Percentiles rank a stretch among this genome's conserved stretches.
Evolutionary conservation across 2,888 invertebrate species (phyloP).

Genomic region (Bruchidius siliquastri): DNA sequence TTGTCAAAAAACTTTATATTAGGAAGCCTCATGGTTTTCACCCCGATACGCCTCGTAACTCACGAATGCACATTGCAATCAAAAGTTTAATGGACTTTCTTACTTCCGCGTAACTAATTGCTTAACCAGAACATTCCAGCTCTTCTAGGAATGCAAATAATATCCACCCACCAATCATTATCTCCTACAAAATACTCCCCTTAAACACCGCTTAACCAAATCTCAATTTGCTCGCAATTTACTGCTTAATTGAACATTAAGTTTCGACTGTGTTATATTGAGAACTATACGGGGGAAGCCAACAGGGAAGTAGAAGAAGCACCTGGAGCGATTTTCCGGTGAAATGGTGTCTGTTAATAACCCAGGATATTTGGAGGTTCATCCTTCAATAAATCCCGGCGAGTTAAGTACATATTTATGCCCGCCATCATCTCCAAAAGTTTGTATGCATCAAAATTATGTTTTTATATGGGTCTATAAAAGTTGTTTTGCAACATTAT

Average conservation of each 20-base stretch:
- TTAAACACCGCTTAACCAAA: neutral
- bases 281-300: neutral
- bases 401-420: too few species aligned
- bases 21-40: too few species aligned
- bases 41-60: neutral
- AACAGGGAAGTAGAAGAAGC: neutral
- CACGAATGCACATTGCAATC: neutral
- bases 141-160: neutral
- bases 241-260: neutral
- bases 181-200: neutral
- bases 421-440: too few species aligned
- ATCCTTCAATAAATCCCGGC: too few species aligned
- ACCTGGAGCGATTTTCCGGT: neutral
- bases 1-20: too few species aligned
- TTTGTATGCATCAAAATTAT: too few species aligned
- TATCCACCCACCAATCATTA: neutral
- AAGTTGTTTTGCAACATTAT: too few species aligned
- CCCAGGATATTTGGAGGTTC: too few species aligned
- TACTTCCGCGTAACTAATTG: neutral
- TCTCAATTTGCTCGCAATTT: neutral
- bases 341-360: too few species aligned
- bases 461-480: too few species aligned
- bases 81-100: neutral
- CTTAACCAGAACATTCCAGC: neutral
- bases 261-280: neutral